Evolutionary conservation across 2,888 invertebrate species (phyloP).

Genomic region (Tubulanus polymorphus): DNA sequence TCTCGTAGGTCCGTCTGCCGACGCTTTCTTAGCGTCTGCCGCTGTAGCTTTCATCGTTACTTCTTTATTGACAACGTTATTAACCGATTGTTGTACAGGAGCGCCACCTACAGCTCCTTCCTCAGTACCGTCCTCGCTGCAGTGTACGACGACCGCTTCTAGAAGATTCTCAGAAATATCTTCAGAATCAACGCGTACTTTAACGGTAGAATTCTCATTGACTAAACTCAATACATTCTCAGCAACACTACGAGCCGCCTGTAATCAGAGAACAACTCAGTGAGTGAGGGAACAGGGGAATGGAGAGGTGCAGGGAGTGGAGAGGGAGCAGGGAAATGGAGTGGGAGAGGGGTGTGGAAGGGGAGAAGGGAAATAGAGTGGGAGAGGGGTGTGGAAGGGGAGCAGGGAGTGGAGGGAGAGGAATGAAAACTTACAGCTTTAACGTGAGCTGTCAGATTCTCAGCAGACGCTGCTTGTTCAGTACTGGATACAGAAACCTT

Average conservation of each 20-base stretch:
- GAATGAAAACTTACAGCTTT: constrained; percentile 40
- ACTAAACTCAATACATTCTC: constrained; percentile 75
- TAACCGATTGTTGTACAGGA: neutral
- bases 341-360: constrained; percentile 1
- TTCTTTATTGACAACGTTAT: constrained; percentile 7
- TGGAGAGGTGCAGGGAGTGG: no score
- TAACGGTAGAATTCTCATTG: constrained; percentile 62
- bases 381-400: neutral
- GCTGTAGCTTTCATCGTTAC: constrained; percentile 19
- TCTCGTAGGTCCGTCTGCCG: constrained; percentile 30
- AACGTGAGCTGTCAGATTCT: constrained; percentile 65
- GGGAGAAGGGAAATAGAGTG: constrained; percentile 1
- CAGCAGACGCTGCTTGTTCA: constrained; percentile 92
- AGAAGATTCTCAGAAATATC: neutral
- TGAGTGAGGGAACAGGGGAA: neutral
- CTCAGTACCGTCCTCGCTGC: neutral
- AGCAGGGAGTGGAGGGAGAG: no score
- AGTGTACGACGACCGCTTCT: neutral
- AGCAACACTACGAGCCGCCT: constrained; percentile 84
- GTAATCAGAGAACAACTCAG: constrained; percentile 32
- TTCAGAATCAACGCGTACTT: constrained; percentile 13
- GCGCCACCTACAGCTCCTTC: constrained; percentile 16
- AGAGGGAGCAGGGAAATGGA: no score
- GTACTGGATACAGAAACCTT: constrained; percentile 79
- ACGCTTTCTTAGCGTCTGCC: constrained; percentile 22